Base-by-base conservation (phyloP, 1,140 invertebrate genomes). In the Aculops lycopersici region DNA sequence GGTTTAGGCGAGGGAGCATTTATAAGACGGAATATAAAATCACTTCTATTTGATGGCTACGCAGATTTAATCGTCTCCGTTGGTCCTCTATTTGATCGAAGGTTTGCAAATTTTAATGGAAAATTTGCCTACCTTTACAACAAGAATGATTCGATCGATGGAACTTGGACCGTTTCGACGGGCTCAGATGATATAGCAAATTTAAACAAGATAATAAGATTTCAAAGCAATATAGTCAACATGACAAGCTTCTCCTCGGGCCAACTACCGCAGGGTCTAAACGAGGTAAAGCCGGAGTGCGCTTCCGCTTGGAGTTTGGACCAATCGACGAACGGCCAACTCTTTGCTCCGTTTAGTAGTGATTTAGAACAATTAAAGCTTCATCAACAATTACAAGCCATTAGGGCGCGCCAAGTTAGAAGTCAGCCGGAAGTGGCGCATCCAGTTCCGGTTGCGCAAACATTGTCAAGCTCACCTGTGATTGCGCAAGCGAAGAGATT, bases 1-100 rank as follows among this genome's bases (percentile, higher is more conserved):
- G 77, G 80, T 39, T 57, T 80, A 35, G 76, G 78, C 50, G 76
- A 86, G 47, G 74, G 76, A 50, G 72, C 81, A 0, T 83, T 92
- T 55, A 76, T 80, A 2, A 71, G 73, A 44, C 72, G 78, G 0
- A 73, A 72, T 0, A 71, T 90, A 1, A 69, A 71, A 1, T 76
- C 90, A 48, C 57, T 90, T 19, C 62, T 86, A 0, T 94, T 55
- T 38, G 48, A 78, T 77, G 84, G 84, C 2, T 52, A 52, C 39
- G 38, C 42, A 4, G 51, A 52, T 40, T 2, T 40, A 13, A 37
- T 52, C 3, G 47, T 46, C 4, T 40, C 43, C 8, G 36, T 44
- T 15, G 48, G 47, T 8, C 46, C 46, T 13, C 13, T 46, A 8
- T 13, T 51, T 8, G 43, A 46, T 35, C 38, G n/a, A 31, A 8